Base-by-base conservation (phyloP, 2,113 vertebrate genomes). In the Laticauda laticaudata region DNA sequence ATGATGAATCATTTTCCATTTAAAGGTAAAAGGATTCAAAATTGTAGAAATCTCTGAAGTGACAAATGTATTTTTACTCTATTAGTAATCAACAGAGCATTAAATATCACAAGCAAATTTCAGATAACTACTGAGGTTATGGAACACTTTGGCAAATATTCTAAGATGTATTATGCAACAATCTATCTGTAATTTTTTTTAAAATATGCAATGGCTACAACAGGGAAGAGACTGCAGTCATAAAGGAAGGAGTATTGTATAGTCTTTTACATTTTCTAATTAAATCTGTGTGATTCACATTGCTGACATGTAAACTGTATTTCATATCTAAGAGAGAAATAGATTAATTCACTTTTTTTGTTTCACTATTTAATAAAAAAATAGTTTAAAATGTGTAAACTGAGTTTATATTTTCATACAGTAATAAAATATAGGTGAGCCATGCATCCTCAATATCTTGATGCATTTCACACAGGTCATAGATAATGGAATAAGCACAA, bases 101-200 rank as follows among this genome's bases (percentile, higher is more conserved):
- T 94, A 90, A 95, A 92, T 90, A 93, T 56, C 56, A 92, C 87
- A 86, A 89, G 57, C 18, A 89, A 94, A 90, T 75, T 64, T 34
- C 0, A 0, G 89, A 92, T 59, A 91, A 92, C 93, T 93, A 92
- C 57, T 86, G 51, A 0, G 0, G 53, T 89, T 48, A 89, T 57
- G 34, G 53, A 3, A 29, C 61, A 89, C 26, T 88, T 34, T 91
- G 26, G 20, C 87, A 91, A 89, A 91, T 34, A 89, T 88, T 21
- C 86, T 61, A 20, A 26, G 93, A 87, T 93, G 90, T 94, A 93
- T 5, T 8, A 45, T 53, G 51, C 69, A 11, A 24, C 1, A 86
- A 92, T 90, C 43, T 59, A 61, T 45, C 88, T 43, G 29, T 51
- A 81, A 75, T 43, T 81, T 29, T 29, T 61, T 39, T 64, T 2